These are phyloP conservation scores for Dipodomys spectabilis DNA, from an alignment of 2,113 vertebrate species.

Conservation along the genomic window DNA sequence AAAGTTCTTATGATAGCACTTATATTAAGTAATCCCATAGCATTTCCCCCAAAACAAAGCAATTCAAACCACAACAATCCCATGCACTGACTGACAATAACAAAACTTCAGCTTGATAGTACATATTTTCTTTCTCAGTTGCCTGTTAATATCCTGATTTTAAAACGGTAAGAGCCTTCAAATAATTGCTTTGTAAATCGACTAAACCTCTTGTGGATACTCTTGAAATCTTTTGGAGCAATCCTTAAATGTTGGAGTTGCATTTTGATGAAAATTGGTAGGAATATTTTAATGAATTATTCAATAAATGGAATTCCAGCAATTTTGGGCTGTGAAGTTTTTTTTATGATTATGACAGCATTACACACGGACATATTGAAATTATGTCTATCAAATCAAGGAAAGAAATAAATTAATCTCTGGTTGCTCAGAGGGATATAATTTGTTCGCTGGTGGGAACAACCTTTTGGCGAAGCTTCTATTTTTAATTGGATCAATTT, in stretches of 20 bases:
- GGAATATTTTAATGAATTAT: slow-evolving; percentile 68
- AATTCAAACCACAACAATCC: neutral
- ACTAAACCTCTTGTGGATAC: neutral
- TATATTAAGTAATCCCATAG: neutral
- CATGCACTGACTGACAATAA: neutral
- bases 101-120: neutral
- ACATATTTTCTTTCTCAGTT: neutral
- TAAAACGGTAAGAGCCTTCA: slow-evolving; percentile 30
- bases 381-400: slow-evolving; percentile 12
- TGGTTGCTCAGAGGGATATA: neutral
- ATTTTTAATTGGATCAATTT: slow-evolving; percentile 61
- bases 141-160: slow-evolving; percentile 6
- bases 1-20: slow-evolving; percentile 42
- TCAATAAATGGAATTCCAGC: slow-evolving; percentile 14
- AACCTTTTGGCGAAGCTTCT: neutral
- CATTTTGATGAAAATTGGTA: slow-evolving; percentile 55
- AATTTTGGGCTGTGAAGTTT: slow-evolving; percentile 11
- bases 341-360: slow-evolving; percentile 51
- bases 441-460: neutral
- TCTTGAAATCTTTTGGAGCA: neutral
- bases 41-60: neutral
- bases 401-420: slow-evolving; percentile 57
- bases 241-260: slow-evolving; percentile 19
- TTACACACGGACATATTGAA: neutral
- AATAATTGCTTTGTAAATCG: slow-evolving; percentile 35